These are phyloP conservation scores for Archilochus colubris DNA, from an alignment of 2,113 vertebrate species.

Conservation along the genomic window DNA sequence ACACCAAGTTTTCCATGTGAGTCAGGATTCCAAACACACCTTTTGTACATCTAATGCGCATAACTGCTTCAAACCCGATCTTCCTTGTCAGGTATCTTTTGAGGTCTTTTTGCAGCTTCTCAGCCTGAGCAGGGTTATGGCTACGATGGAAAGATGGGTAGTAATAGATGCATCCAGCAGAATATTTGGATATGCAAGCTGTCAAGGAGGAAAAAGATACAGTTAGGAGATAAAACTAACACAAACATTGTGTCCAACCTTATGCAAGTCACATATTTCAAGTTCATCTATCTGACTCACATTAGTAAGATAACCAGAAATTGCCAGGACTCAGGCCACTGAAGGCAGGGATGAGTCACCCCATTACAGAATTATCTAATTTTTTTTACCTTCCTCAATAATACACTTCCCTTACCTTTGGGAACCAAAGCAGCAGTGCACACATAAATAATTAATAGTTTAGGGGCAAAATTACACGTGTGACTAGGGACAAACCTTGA, in stretches of 20 bases:
- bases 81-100: constrained; percentile 94
- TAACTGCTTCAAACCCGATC: constrained; percentile 98
- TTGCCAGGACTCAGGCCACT: neutral
- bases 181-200: constrained; percentile 96
- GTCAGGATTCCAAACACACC: constrained; percentile 71
- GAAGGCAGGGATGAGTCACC: neutral
- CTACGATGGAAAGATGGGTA: constrained; percentile 91
- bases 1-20: rapidly evolving
- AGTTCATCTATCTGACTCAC: neutral
- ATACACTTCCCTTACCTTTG: neutral
- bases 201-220: neutral
- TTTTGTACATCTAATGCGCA: constrained; percentile 99
- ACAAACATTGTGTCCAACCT: neutral
- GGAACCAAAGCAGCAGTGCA: neutral
- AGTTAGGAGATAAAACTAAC: neutral
- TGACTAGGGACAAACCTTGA: neutral
- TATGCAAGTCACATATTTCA: neutral
- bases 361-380: neutral
- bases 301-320: neutral
- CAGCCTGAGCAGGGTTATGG: constrained; percentile 88
- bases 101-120: constrained; percentile 92
- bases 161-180: constrained; percentile 94
- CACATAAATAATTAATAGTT: neutral
- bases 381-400: neutral
- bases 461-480: neutral